A percentile compares a stretch with the other conserved stretches of the same genome.
These are phyloP conservation scores for Dryobates pubescens DNA, from an alignment of 2,797 vertebrate species.

Conservation along the genomic window DNA sequence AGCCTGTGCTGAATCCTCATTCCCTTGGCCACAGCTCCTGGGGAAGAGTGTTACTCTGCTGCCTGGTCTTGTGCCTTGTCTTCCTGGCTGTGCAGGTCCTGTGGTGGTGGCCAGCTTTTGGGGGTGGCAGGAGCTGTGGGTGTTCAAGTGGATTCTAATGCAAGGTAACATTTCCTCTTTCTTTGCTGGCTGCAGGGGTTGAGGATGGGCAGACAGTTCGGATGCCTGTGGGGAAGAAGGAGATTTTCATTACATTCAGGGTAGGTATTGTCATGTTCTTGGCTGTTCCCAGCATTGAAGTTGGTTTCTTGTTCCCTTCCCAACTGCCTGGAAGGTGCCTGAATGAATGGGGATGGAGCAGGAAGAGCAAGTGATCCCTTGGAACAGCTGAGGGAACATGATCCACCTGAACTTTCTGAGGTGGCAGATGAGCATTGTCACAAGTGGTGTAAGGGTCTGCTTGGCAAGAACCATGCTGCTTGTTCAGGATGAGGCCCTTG, in stretches of 20 bases:
- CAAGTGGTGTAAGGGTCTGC: neutral
- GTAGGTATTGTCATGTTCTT: conserved; percentile 58
- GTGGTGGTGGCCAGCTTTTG: neutral
- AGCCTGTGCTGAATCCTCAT: neutral
- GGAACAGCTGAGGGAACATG: conserved; percentile 8
- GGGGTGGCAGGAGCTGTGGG: neutral
- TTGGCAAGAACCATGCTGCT: rapidly evolving
- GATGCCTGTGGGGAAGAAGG: conserved; percentile 95
- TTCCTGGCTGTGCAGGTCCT: neutral
- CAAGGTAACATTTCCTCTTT: neutral
- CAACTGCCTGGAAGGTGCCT: neutral
- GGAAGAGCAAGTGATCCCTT: neutral
- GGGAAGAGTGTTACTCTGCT: conserved; percentile 78
- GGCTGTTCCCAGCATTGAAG: neutral
- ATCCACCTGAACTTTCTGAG: neutral
- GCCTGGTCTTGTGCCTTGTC: neutral
- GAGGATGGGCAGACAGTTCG: conserved; percentile 96
- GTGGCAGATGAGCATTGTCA: neutral
- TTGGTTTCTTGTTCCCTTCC: neutral
- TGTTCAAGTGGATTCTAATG: neutral
- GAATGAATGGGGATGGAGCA: neutral
- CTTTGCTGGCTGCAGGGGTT: conserved; percentile 81
- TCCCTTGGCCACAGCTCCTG: neutral
- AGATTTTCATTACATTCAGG: conserved; percentile 82
- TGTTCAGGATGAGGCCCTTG: neutral